Conservation (phyloP, 2,113 vertebrate genomes). For the Nesoenas mayeri region DNA sequence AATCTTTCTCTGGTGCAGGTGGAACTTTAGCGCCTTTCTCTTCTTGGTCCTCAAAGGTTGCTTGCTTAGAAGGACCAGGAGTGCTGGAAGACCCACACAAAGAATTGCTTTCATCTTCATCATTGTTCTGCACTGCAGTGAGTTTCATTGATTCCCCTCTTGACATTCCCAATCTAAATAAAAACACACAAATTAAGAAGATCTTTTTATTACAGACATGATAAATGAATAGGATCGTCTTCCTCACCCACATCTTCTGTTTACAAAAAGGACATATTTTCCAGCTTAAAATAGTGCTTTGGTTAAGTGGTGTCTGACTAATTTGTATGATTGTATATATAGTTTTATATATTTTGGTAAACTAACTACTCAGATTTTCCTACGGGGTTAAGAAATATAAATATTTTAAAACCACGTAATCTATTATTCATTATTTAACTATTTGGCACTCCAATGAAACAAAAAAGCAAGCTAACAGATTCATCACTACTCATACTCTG, state of each 20-base stretch:
- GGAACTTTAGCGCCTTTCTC: slow-evolving; percentile 60
- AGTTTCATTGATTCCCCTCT: slow-evolving; percentile 80
- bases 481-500: background rate
- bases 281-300: background rate
- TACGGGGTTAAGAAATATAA: background rate
- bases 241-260: background rate
- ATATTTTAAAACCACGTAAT: background rate
- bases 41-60: slow-evolving; percentile 58
- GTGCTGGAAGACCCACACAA: slow-evolving; percentile 56
- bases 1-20: slow-evolving; percentile 59
- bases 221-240: background rate
- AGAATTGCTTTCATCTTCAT: slow-evolving; percentile 71
- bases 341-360: background rate
- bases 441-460: background rate
- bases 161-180: slow-evolving; percentile 80
- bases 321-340: background rate
- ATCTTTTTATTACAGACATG: background rate
- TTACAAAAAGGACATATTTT: background rate
- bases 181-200: slow-evolving; percentile 29
- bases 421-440: background rate
- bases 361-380: background rate
- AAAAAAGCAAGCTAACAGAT: background rate
- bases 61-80: slow-evolving; percentile 68
- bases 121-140: slow-evolving; percentile 68
- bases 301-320: background rate